Conservation (phyloP, 2,888 invertebrate genomes). For the Eurytoma californica region DNA sequence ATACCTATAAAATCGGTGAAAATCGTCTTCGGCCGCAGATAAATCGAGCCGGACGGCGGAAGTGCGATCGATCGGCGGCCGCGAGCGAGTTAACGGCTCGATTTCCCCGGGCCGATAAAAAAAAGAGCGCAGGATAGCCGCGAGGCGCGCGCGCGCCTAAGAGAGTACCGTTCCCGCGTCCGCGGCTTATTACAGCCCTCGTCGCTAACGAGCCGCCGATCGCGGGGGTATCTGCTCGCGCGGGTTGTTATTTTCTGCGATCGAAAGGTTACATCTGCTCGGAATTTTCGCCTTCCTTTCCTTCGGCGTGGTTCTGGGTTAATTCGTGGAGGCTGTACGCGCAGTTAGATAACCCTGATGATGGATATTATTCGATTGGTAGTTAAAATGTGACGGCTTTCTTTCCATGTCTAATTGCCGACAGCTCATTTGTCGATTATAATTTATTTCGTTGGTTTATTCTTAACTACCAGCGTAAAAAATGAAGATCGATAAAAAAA, state of each 20-base stretch:
- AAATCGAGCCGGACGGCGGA: neutral
- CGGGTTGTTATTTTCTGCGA: neutral
- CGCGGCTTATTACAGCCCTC: constrained; percentile 10
- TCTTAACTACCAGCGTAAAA: no score
- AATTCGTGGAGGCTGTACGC: no score
- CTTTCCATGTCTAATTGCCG: no score
- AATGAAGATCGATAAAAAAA: no score
- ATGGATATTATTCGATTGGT: no score
- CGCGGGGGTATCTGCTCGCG: neutral
- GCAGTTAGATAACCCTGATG: no score
- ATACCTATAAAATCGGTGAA: no score
- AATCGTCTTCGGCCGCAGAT: neutral
- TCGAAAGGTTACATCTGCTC: constrained; percentile 4
- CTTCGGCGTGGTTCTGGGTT: no score
- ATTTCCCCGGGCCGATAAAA: constrained; percentile 25
- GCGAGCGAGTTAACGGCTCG: constrained; percentile 40
- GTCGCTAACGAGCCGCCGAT: neutral
- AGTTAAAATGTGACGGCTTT: no score
- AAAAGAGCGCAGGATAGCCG: neutral
- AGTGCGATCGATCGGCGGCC: constrained; percentile 24
- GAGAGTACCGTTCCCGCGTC: constrained; percentile 24
- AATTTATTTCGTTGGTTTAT: no score
- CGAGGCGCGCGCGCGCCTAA: constrained; percentile 1
- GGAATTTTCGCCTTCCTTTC: no score
- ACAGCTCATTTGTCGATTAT: no score